Conservation (phyloP, 2,113 vertebrate species). For the Scatophagus argus region DNA sequence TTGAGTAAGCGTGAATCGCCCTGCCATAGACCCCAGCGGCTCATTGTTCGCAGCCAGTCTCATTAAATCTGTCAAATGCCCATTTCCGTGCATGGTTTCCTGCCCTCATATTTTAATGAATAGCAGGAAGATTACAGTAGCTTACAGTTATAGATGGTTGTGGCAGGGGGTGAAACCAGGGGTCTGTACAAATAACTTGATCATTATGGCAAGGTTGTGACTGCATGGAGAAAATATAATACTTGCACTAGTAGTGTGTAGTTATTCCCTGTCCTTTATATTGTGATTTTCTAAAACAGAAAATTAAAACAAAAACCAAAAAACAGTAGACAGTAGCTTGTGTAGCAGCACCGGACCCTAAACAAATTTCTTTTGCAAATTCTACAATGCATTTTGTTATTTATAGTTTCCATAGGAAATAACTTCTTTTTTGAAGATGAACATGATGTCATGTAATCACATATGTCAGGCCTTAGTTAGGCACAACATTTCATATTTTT, state of each 20-base stretch:
- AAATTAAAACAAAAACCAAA: slow-evolving; percentile 1
- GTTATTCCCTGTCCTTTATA: neutral
- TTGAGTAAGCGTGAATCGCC: slow-evolving; percentile 65
- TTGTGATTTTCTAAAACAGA: slow-evolving; percentile 10
- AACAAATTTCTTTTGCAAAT: no score
- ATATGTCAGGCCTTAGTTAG: no score
- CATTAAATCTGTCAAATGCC: slow-evolving; percentile 77
- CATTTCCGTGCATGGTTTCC: slow-evolving; percentile 58
- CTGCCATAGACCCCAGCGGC: slow-evolving; percentile 48
- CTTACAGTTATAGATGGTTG: slow-evolving; percentile 49
- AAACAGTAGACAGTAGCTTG: neutral
- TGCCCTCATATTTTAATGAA: slow-evolving; percentile 69
- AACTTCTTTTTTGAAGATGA: no score
- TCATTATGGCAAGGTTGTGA: slow-evolving; percentile 44
- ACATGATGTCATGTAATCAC: no score
- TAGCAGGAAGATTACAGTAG: slow-evolving; percentile 56
- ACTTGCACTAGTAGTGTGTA: neutral
- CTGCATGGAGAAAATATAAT: slow-evolving; percentile 14
- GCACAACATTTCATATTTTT: no score
- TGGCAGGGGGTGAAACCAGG: slow-evolving; percentile 26
- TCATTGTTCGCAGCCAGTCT: slow-evolving; percentile 66
- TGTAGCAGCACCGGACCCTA: no score
- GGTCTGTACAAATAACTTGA: slow-evolving; percentile 42
- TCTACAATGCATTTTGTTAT: no score
- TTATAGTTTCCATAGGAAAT: no score